phyloP scores from a whole-genome alignment of 2,113 vertebrate genomes.

The Rhipidura dahli region DNA sequence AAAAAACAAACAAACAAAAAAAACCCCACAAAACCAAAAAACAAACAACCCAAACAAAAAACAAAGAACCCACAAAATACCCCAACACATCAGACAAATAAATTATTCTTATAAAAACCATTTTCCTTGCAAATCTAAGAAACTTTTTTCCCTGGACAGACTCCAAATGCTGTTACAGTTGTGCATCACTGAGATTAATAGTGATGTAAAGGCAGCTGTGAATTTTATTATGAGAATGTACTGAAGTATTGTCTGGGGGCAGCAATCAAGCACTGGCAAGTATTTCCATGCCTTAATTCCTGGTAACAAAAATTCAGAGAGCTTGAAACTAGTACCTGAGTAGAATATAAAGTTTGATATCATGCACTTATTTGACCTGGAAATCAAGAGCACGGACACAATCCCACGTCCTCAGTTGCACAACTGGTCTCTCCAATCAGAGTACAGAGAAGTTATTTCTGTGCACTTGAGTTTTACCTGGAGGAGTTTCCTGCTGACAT shows the following conservation, averaged over 20 bases:
- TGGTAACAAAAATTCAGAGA: neutral
- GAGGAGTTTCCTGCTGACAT: neutral
- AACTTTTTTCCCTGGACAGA: neutral
- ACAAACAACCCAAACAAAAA: too few relatives aligned
- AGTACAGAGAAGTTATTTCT: neutral
- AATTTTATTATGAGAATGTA: neutral
- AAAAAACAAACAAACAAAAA: too few relatives aligned
- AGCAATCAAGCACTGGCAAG: neutral
- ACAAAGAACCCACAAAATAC: neutral
- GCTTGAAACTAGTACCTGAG: neutral
- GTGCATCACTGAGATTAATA: slow-evolving; percentile 27
- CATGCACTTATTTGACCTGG: neutral
- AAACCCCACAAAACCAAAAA: too few relatives aligned
- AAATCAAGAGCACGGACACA: neutral
- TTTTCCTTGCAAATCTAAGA: neutral
- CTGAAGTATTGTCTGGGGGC: neutral
- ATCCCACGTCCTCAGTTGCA: neutral
- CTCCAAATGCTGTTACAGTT: slow-evolving; percentile 42
- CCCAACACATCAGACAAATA: neutral
- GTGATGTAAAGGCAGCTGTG: slow-evolving; percentile 21
- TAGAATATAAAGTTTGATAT: neutral
- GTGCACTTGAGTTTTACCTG: neutral
- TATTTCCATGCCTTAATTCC: slow-evolving; percentile 8
- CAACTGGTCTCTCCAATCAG: neutral
- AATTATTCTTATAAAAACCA: neutral